Percentiles rank a stretch among this genome's conserved stretches.
Evolutionary conservation across 2,888 invertebrate genomes (phyloP).

Genomic region (Ormyrus nitidulus): DNA sequence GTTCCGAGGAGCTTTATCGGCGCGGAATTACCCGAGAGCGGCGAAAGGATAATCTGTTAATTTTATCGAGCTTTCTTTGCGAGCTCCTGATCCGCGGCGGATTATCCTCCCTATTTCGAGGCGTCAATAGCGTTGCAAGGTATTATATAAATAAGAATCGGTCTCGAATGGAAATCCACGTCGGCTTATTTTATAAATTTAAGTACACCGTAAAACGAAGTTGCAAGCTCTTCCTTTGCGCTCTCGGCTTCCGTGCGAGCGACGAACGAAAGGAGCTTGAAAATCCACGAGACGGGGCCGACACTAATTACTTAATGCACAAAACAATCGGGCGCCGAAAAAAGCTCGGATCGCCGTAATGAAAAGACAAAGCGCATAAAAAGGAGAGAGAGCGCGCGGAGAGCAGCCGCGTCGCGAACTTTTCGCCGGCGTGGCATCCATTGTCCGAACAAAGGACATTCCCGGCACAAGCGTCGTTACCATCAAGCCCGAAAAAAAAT

Average conservation of each 20-base stretch:
- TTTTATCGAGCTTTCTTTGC: slow-evolving; percentile 29
- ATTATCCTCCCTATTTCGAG: background rate
- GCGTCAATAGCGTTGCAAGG: no score
- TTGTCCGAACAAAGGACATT: slow-evolving; percentile 12
- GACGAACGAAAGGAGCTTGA: no score
- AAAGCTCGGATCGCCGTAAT: no score
- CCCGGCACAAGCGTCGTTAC: background rate
- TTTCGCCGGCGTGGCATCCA: background rate
- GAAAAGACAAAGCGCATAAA: background rate
- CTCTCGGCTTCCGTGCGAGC: no score
- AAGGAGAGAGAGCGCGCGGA: background rate
- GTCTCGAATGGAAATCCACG: no score
- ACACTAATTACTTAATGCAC: slow-evolving; percentile 12
- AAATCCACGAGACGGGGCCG: no score
- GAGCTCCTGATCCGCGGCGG: background rate
- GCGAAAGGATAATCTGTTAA: slow-evolving; percentile 25
- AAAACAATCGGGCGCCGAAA: background rate
- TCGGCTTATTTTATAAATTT: no score
- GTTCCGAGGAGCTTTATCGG: slow-evolving; percentile 10
- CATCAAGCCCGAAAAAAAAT: background rate
- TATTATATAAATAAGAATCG: no score
- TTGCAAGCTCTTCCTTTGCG: no score
- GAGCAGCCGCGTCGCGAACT: background rate
- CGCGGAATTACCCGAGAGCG: background rate
- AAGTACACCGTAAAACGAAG: no score